Percentiles rank a stretch among this genome's conserved stretches.
Evolutionary conservation across 2,113 vertebrate species (phyloP).

Genomic region (Numenius arquata): DNA sequence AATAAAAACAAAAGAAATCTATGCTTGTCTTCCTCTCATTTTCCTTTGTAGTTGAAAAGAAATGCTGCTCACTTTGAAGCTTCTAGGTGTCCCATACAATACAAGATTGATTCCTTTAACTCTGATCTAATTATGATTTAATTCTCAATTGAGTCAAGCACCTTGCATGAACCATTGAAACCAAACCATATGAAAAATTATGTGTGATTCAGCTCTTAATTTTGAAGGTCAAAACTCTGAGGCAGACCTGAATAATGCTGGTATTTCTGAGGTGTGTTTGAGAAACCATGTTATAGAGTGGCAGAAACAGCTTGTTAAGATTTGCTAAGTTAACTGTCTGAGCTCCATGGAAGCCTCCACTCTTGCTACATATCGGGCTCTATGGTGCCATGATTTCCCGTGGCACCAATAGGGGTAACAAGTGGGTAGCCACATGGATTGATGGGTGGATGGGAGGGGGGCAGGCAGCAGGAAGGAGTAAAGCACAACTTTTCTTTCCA

Average conservation of each 20-base stretch:
- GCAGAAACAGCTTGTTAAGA: background rate
- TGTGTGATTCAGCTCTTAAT: background rate
- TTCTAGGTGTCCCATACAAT: background rate
- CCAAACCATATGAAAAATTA: background rate
- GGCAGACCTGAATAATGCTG: slow-evolving; percentile 20
- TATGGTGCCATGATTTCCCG: background rate
- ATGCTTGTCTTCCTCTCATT: background rate
- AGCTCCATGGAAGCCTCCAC: background rate
- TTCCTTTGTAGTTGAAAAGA: background rate
- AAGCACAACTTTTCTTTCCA: background rate
- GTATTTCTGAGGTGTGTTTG: background rate
- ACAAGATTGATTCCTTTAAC: slow-evolving; percentile 16
- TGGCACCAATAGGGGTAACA: background rate
- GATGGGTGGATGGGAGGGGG: no score
- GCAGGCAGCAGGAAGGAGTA: background rate
- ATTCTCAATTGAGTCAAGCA: slow-evolving; percentile 59
- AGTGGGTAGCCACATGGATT: background rate
- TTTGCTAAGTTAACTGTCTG: background rate
- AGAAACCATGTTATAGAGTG: background rate
- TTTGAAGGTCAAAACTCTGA: slow-evolving; percentile 64
- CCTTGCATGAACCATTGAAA: slow-evolving; percentile 36
- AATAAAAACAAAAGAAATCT: background rate
- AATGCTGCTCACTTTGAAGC: background rate
- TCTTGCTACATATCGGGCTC: background rate
- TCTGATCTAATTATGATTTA: slow-evolving; percentile 59